Base-by-base conservation (phyloP, 2,797 vertebrate species). In the Acrossocheilus wenchowensis region DNA sequence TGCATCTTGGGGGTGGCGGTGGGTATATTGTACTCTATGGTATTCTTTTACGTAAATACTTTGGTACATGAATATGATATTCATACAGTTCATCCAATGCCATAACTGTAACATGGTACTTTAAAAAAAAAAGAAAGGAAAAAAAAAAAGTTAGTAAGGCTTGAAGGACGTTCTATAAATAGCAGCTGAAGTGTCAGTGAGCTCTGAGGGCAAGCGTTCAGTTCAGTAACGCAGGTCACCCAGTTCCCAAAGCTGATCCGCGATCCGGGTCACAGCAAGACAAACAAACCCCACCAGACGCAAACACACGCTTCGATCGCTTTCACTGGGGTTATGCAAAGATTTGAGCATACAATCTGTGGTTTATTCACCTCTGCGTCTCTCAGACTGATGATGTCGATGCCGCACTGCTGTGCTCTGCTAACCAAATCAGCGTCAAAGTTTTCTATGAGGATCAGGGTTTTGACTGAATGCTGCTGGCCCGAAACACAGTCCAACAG, bases 371-470 rank as follows among this genome's bases (percentile, higher is more conserved):
- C 97, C 95, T 97, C 96, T 54, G 96, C 26, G 11, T 95, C 92
- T 86, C 85, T 95, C 90, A 97, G 90, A 84, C 94, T 96, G 88
- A 94, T 88, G 81, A 97, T 0, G 75, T 97, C 95, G 9, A 97
- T 93, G 0, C 95, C 96, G 52, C 91, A 94, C 71, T 94, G 94
- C 83, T 93, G 94, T 85, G 94, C 96, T 90, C 91, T 90, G 60
- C 94, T 94, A 82, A 93, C 90, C 36, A 97, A 92, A 39, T 96
- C 95, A 0, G 3, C 41, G 11, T 94, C 92, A 41, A 93, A 95
- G 78, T 93, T 52, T 26, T 97, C 95, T 92, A 97, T 96, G 66
- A 97, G 82, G 75, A 97, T 89, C 62, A 97, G 84, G 23, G 91
- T 94, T 89, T 92, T 95, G 80, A 97, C 91, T 1, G 92, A 86